Conservation (phyloP, 2,797 vertebrate genomes). For the Arrhamphus sclerolepis region DNA sequence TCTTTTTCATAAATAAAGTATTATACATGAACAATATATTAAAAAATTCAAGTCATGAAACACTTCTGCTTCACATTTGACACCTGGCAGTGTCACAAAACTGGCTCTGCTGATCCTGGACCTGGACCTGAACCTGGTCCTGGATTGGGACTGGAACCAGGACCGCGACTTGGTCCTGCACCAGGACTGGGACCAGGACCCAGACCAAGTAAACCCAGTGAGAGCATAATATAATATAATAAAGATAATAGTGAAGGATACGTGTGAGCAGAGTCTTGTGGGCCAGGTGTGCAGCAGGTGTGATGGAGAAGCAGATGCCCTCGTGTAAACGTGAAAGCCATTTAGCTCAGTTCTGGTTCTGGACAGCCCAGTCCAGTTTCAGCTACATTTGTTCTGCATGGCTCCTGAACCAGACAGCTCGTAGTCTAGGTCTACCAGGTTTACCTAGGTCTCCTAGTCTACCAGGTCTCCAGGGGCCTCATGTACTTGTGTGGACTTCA, state of each 20-base stretch:
- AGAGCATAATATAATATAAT: conserved; percentile 71
- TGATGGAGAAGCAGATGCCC: conserved; percentile 71
- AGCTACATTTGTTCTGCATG: conserved; percentile 70
- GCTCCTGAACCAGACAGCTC: conserved; percentile 50
- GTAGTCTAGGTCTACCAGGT: conserved; percentile 11
- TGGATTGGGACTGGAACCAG: too few relatives aligned
- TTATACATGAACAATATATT: conserved; percentile 57
- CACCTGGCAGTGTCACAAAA: conserved; percentile 14
- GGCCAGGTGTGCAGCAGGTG: conserved; percentile 54
- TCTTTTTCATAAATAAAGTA: conserved; percentile 51
- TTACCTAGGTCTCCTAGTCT: too few relatives aligned
- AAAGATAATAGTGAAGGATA: conserved; percentile 57
- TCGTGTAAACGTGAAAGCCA: conserved; percentile 65
- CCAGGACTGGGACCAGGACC: conserved; percentile 59
- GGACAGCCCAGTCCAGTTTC: conserved; percentile 50
- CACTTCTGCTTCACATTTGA: conserved; percentile 81
- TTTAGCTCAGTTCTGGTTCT: conserved; percentile 55
- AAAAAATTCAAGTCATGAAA: conserved; percentile 84
- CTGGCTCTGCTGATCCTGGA: conserved; percentile 30
- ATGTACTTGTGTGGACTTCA: too few relatives aligned
- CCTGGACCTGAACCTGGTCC: conserved; percentile 19
- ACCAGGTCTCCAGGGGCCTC: too few relatives aligned
- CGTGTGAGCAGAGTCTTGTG: conserved; percentile 63
- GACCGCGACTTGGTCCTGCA: conserved; percentile 10
- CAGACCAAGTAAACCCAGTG: conserved; percentile 41